phyloP scores from a whole-genome alignment of 2,888 invertebrate species.

The Papilio gigon region DNA sequence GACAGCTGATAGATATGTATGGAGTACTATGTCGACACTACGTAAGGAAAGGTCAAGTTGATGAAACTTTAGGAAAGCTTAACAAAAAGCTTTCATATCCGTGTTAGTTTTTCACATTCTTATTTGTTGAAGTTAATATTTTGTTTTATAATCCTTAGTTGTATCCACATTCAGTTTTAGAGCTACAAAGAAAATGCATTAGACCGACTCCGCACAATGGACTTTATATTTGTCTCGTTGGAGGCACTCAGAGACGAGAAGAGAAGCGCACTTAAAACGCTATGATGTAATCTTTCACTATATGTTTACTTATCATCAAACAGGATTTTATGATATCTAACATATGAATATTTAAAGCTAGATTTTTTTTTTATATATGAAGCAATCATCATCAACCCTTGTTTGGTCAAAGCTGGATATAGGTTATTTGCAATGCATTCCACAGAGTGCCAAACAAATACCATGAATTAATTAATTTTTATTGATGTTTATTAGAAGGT shows the following conservation, averaged over 20 bases:
- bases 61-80: too few species aligned
- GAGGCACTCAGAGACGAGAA: neutral
- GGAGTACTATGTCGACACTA: too few species aligned
- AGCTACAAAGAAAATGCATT: slow-evolving; percentile 21
- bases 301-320: neutral
- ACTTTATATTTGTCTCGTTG: slow-evolving; percentile 7
- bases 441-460: too few species aligned
- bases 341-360: too few species aligned
- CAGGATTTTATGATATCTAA: neutral
- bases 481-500: too few species aligned
- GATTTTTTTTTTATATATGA: too few species aligned
- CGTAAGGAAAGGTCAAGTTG: too few species aligned
- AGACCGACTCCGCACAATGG: slow-evolving; percentile 1
- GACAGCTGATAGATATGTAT: too few species aligned
- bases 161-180: slow-evolving; percentile 1
- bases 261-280: neutral
- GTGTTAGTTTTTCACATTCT: neutral
- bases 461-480: too few species aligned
- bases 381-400: too few species aligned
- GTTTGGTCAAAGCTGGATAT: too few species aligned
- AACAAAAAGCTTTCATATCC: neutral
- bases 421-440: too few species aligned
- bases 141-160: neutral
- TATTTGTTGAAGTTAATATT: neutral
- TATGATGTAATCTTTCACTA: neutral